Evolutionary conservation across 2,113 vertebrate genomes (phyloP).

Genomic region (Paradoxurus hermaphroditus): DNA sequence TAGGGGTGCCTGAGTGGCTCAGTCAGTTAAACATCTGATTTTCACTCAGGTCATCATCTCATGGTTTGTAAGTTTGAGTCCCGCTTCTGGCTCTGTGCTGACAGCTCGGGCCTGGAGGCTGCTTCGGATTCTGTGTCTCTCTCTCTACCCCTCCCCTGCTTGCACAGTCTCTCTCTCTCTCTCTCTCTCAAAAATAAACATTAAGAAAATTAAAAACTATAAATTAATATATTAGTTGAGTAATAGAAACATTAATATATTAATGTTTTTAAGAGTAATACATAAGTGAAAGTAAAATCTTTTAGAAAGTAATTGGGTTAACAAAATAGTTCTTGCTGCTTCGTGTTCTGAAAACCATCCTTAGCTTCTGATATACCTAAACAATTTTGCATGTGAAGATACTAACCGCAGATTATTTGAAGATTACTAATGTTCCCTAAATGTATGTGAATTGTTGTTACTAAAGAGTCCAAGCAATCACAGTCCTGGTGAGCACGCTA

Average conservation of each 20-base stretch:
- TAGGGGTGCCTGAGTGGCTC: too few species aligned
- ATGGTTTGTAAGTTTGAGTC: too few species aligned
- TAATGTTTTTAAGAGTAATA: background rate
- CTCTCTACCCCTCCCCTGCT: too few species aligned
- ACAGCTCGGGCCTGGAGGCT: too few species aligned
- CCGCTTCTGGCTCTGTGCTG: too few species aligned
- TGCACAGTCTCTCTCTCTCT: too few species aligned
- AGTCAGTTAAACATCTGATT: too few species aligned
- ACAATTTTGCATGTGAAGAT: background rate
- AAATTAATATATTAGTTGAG: background rate
- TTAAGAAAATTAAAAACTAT: background rate
- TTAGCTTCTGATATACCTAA: background rate
- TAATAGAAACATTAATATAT: background rate
- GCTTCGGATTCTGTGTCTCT: too few species aligned
- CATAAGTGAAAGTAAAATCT: background rate
- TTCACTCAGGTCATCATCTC: too few species aligned
- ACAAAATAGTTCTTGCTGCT: background rate
- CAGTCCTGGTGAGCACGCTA: background rate
- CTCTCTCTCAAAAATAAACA: too few species aligned
- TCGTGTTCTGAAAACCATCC: background rate
- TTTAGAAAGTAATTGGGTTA: background rate
- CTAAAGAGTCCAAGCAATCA: background rate
- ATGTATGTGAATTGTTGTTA: background rate
- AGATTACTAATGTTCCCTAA: background rate
- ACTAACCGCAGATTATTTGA: background rate